These are phyloP conservation scores for Strigamia transsilvanica DNA, from an alignment of 2,888 invertebrate species.

Conservation along the genomic window DNA sequence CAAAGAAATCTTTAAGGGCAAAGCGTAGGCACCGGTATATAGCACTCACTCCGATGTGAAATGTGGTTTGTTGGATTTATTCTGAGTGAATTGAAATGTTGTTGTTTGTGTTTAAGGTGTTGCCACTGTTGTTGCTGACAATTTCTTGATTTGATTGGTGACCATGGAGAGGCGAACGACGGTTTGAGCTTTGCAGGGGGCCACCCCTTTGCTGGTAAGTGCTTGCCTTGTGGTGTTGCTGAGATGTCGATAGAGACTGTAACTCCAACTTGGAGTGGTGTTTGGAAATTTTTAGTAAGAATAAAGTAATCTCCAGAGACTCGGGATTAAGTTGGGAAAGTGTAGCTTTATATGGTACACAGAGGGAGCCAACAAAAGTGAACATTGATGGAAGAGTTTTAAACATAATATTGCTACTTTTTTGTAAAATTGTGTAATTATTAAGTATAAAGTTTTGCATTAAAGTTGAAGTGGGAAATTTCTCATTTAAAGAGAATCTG, in stretches of 20 bases:
- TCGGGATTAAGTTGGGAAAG: constrained; percentile 21
- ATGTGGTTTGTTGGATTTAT: neutral
- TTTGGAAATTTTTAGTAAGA: constrained; percentile 27
- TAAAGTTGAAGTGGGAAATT: neutral
- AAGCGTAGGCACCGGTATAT: too few relatives aligned
- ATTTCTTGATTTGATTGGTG: constrained; percentile 13
- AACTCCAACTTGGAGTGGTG: constrained; percentile 10
- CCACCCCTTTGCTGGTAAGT: constrained; percentile 18
- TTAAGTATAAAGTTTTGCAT: neutral
- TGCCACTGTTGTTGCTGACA: neutral
- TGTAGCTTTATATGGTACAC: neutral
- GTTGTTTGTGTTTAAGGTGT: neutral
- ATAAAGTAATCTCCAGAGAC: neutral
- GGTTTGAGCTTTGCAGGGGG: neutral
- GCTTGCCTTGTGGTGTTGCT: constrained; percentile 22
- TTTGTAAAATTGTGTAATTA: neutral
- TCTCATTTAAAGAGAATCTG: neutral
- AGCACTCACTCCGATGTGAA: too few relatives aligned
- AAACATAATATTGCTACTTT: neutral
- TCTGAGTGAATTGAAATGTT: too few relatives aligned
- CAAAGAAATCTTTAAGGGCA: too few relatives aligned
- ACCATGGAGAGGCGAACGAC: constrained; percentile 15
- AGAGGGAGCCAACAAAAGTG: neutral
- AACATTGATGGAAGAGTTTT: neutral
- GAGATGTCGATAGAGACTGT: constrained; percentile 34